These are phyloP conservation scores for Psilopsiagon aymara DNA, from an alignment of 2,113 vertebrate species.

Conservation along the genomic window DNA sequence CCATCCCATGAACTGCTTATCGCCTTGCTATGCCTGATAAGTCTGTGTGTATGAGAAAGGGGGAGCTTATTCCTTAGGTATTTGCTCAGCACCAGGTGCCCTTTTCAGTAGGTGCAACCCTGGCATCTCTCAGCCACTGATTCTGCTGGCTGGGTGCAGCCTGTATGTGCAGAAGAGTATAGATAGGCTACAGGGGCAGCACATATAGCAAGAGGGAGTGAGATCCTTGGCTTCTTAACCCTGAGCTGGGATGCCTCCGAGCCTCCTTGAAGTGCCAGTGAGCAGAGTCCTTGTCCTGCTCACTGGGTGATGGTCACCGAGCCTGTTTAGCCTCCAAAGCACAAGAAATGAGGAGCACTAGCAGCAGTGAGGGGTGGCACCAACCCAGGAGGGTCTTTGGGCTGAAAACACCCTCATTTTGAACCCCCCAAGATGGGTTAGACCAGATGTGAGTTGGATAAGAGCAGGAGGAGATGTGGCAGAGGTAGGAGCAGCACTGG, in stretches of 20 bases:
- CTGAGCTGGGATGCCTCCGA: background rate
- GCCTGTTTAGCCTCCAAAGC: accelerated
- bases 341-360: accelerated
- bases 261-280: background rate
- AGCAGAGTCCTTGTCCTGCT: accelerated
- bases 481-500: background rate
- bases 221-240: background rate
- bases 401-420: accelerated
- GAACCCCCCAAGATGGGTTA: background rate
- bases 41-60: background rate
- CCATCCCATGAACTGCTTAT: background rate
- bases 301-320: accelerated
- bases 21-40: background rate
- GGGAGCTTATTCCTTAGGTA: background rate
- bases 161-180: accelerated
- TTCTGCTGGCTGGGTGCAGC: background rate
- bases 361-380: background rate
- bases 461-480: background rate
- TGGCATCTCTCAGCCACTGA: background rate
- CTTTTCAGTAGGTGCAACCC: background rate
- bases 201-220: accelerated
- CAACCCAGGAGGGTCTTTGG: too few species aligned
- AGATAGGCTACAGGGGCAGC: background rate
- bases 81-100: background rate
- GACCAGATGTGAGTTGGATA: accelerated